Evolutionary conservation across 1,140 invertebrate species (phyloP), one percentile per base, ranked within the genome.

Genomic region (Bombus haemorrhoidalis): DNA sequence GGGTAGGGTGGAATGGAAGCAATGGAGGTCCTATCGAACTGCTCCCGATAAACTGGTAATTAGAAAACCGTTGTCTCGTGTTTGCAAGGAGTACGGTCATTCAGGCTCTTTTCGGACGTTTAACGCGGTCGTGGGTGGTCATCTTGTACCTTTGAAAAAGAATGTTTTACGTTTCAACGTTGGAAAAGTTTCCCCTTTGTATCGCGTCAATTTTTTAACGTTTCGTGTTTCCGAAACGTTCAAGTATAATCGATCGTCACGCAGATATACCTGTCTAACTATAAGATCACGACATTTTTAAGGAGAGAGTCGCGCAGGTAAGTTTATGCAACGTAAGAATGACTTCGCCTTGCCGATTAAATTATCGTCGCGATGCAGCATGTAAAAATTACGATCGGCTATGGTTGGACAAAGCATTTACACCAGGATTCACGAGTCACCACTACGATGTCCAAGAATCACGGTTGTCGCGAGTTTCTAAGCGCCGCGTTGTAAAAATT

Each of bases 11-110:
- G 59, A 72, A 74, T 57, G 57, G 62, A 76, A 39, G 66, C 59
- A 82, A 66, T 64, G 69, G 87, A 77, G 64, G 37, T 12, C 57
- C 80, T 88, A 90, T 91, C 90, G 84, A 90, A 86, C 83, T 83
- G 86, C 81, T 84, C 75, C 85, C 90, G 81, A 91, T 91, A 91
- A 91, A 91, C 89, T 83, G 76, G 78, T 91, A 89, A 91, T 91
- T 91, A 91, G 87, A 91, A 90, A 87, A 83, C 64, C 71, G 82
- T 89, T 86, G 89, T 91, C 74, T 83, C 47, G 41, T 81, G 6
- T 34, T n/a, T 83, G 57, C 37, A 79, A 87, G 73, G 78, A 81
- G 64, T 62, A n/a, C 64, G 66, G 43, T 68, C n/a, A 80, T 85
- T 85, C 83, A 80, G 3, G 1, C 28, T n/a, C 57, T 53, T 34